Conservation (phyloP, 2,888 invertebrate genomes). For the Mayetiola destructor region DNA sequence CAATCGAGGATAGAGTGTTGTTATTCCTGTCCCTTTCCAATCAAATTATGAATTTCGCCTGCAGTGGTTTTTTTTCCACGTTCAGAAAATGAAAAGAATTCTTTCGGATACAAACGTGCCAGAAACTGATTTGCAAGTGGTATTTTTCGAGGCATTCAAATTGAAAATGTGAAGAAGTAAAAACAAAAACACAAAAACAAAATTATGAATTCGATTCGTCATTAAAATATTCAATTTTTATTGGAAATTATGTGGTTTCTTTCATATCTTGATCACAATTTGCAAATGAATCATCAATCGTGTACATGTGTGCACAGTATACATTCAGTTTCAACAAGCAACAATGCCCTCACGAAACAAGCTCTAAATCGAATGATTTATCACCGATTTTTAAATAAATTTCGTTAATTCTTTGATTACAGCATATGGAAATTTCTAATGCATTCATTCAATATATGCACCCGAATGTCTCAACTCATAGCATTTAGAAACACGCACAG, state of each 20-base stretch:
- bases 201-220: background rate
- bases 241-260: background rate
- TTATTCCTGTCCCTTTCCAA: background rate
- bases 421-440: background rate
- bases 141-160: background rate
- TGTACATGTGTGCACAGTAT: background rate
- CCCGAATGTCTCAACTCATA: too few species aligned
- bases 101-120: background rate
- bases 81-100: constrained; percentile 2
- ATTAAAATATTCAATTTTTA: constrained; percentile 10
- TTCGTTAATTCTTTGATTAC: background rate
- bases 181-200: background rate
- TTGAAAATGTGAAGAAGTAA: background rate
- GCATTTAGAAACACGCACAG: background rate
- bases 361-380: constrained; percentile 3
- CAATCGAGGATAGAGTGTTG: background rate
- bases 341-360: background rate
- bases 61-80: constrained; percentile 6
- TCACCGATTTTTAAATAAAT: background rate
- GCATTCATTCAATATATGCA: background rate
- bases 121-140: background rate
- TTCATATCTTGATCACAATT: constrained; percentile 1
- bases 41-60: constrained; percentile 7
- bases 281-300: constrained; percentile 11
- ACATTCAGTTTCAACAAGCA: background rate